Evolutionary conservation across 1,140 invertebrate genomes (phyloP).

Genomic region (Uloborus diversus): DNA sequence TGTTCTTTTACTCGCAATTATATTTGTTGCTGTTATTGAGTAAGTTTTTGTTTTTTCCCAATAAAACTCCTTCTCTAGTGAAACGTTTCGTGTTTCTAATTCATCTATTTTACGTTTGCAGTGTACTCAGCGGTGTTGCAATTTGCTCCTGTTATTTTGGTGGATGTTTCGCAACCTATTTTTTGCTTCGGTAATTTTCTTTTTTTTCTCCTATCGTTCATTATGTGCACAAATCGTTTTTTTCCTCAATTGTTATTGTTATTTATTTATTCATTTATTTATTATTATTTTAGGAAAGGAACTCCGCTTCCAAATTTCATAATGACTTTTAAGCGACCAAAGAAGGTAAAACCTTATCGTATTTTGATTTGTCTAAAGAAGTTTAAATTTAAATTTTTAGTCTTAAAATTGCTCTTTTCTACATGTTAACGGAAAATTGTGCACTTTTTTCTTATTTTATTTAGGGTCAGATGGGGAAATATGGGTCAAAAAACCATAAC

Average conservation of each 20-base stretch:
- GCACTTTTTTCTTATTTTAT: too few species aligned
- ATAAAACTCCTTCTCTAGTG: background rate
- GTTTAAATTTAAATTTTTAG: too few species aligned
- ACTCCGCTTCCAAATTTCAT: slow-evolving; percentile 33
- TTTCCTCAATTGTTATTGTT: too few species aligned
- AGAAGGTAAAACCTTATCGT: background rate
- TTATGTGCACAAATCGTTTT: too few species aligned
- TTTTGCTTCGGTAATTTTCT: slow-evolving; percentile 8
- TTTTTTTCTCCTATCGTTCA: too few species aligned
- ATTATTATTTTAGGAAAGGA: slow-evolving; percentile 14
- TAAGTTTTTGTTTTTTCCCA: background rate
- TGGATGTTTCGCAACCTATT: slow-evolving; percentile 27
- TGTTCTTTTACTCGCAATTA: slow-evolving; percentile 6
- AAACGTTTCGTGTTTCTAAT: background rate
- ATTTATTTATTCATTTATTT: too few species aligned
- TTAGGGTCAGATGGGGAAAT: too few species aligned
- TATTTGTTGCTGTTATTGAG: slow-evolving; percentile 6
- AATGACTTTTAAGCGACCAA: slow-evolving; percentile 27
- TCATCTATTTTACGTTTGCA: background rate
- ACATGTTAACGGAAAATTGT: too few species aligned
- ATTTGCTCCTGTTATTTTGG: slow-evolving; percentile 13
- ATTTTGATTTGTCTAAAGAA: background rate
- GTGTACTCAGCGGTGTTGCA: slow-evolving; percentile 8
- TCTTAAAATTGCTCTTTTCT: too few species aligned
- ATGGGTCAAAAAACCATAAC: too few species aligned